phyloP scores from a whole-genome alignment of 2,113 vertebrate species.

The Anolis carolinensis region DNA sequence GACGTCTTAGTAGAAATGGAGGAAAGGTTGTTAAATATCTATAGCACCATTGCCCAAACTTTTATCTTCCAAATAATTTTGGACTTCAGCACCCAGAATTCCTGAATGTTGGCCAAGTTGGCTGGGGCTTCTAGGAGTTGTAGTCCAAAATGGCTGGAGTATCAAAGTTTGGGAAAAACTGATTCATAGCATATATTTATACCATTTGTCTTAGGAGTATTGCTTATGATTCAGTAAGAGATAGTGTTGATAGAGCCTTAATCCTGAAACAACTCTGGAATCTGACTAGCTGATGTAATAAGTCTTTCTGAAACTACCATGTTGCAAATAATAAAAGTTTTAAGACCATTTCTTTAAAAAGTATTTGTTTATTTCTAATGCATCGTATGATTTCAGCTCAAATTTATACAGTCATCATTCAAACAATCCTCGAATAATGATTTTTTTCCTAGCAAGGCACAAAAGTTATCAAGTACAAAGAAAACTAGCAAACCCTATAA shows the following conservation, averaged over 20 bases:
- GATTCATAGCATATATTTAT: no score
- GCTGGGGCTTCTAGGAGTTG: no score
- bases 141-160: no score
- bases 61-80: no score
- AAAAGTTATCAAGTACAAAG: constrained; percentile 67
- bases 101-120: no score
- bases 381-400: constrained; percentile 55
- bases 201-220: neutral
- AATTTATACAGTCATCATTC: constrained; percentile 64
- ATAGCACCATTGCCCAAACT: neutral
- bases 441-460: constrained; percentile 54
- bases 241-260: neutral
- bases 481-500: constrained; percentile 54
- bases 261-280: neutral
- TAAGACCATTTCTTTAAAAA: constrained; percentile 1
- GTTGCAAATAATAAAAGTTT: neutral
- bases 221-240: neutral
- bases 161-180: no score
- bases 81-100: no score
- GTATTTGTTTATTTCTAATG: constrained; percentile 50
- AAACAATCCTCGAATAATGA: constrained; percentile 62
- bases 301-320: neutral
- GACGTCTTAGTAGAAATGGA: neutral
- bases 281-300: constrained; percentile 33
- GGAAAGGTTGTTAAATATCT: neutral